Percentiles rank a stretch among this genome's conserved stretches.
phyloP scores from a whole-genome alignment of 2,888 invertebrate species.

The Melangyna quadrimaculata region DNA sequence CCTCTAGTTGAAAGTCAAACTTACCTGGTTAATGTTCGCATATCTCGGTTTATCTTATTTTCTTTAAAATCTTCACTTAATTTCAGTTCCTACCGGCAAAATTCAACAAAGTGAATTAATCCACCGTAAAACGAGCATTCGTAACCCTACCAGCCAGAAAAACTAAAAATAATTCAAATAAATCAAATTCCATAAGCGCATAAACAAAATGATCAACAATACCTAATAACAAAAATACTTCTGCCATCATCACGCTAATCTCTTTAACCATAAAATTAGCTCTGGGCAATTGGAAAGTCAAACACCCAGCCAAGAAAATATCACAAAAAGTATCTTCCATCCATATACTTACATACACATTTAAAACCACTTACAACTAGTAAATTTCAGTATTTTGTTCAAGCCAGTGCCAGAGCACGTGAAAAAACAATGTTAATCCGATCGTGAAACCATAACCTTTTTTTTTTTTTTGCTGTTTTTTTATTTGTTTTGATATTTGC shows the following conservation, averaged over 20 bases:
- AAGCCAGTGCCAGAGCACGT: not conserved
- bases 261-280: constrained; percentile 15
- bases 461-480: too few species aligned
- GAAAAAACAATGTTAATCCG: constrained; percentile 44
- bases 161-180: not conserved
- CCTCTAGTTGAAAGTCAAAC: too few species aligned
- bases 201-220: constrained; percentile 12
- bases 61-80: too few species aligned
- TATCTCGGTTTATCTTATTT: too few species aligned
- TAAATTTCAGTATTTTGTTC: constrained; percentile 34
- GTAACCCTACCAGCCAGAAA: not conserved
- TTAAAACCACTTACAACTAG: constrained; percentile 50
- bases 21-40: too few species aligned
- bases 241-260: not conserved
- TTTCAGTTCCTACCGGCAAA: not conserved
- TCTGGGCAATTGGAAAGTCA: constrained; percentile 18
- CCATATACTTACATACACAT: too few species aligned
- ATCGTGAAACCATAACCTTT: constrained; percentile 50
- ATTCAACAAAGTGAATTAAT: not conserved
- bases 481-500: constrained; percentile 15
- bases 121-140: not conserved
- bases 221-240: not conserved
- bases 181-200: constrained; percentile 8
- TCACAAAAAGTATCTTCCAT: not conserved
- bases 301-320: not conserved